Conservation (phyloP, 2,113 vertebrate genomes). For the Diadophis punctatus region DNA sequence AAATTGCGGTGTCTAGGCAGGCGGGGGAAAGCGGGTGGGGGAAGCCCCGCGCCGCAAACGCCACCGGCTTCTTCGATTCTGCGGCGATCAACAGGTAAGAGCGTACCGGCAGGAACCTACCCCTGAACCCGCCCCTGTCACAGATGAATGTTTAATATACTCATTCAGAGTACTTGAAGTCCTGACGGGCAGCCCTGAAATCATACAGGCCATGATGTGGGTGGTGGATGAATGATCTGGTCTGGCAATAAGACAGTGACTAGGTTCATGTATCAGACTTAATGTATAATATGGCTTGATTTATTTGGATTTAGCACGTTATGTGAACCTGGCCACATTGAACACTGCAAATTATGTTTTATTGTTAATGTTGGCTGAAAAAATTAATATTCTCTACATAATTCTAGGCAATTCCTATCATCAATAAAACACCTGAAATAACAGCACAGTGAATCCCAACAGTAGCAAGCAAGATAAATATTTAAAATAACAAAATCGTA, state of each 20-base stretch:
- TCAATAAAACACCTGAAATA: background rate
- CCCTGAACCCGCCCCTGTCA: no score
- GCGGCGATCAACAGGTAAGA: no score
- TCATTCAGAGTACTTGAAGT: background rate
- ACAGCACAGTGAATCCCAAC: background rate
- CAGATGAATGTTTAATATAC: background rate
- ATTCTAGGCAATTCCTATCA: background rate
- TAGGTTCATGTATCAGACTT: background rate
- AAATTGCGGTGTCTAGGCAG: no score
- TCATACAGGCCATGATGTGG: background rate
- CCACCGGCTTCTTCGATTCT: no score
- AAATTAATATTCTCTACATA: background rate
- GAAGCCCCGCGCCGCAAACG: no score
- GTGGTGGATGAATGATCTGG: background rate
- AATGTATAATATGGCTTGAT: background rate
- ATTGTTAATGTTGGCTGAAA: background rate
- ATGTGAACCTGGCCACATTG: background rate
- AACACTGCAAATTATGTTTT: background rate
- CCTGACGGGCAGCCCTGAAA: background rate
- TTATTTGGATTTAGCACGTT: background rate
- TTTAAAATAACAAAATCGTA: background rate
- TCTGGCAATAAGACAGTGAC: background rate
- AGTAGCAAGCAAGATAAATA: background rate
- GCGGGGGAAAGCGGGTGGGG: no score
- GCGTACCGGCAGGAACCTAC: no score